A percentile compares a stretch with the other conserved stretches of the same genome.
phyloP scores from a whole-genome alignment of 2,113 vertebrate genomes.

The Eublepharis macularius region DNA sequence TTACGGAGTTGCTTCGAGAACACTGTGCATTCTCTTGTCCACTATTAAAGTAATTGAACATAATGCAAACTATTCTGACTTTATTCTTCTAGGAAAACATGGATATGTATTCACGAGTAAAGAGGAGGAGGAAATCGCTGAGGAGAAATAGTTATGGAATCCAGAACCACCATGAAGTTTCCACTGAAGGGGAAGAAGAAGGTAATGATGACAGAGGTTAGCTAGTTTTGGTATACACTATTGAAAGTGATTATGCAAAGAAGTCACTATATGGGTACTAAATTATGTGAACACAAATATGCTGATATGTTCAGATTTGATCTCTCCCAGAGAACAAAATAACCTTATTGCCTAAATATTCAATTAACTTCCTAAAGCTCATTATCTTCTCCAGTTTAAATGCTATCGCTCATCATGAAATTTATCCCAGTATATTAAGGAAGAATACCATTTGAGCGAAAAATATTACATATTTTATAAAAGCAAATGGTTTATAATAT shows the following conservation, averaged over 20 bases:
- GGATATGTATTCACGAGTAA: conserved; percentile 99
- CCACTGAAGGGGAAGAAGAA: conserved; percentile 92
- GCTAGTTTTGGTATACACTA: neutral
- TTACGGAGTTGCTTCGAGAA: too few relatives aligned
- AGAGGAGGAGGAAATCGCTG: conserved; percentile 92
- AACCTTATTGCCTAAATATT: neutral
- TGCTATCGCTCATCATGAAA: neutral
- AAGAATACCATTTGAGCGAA: neutral
- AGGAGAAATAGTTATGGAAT: conserved; percentile 92
- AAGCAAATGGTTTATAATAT: neutral
- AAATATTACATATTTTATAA: neutral
- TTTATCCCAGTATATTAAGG: neutral
- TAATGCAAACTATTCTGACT: neutral
- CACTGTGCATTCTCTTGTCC: neutral
- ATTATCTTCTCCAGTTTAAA: neutral
- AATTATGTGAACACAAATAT: neutral
- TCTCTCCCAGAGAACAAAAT: neutral
- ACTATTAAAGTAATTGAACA: neutral
- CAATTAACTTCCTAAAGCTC: neutral
- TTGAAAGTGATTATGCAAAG: rapidly evolving
- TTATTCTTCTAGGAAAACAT: conserved; percentile 89
- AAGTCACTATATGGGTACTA: neutral
- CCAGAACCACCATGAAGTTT: conserved; percentile 92
- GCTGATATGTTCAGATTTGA: neutral
- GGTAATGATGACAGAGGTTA: conserved; percentile 77